These are phyloP conservation scores for Julus scandinavius DNA, from an alignment of 2,888 invertebrate genomes.

Conservation along the genomic window DNA sequence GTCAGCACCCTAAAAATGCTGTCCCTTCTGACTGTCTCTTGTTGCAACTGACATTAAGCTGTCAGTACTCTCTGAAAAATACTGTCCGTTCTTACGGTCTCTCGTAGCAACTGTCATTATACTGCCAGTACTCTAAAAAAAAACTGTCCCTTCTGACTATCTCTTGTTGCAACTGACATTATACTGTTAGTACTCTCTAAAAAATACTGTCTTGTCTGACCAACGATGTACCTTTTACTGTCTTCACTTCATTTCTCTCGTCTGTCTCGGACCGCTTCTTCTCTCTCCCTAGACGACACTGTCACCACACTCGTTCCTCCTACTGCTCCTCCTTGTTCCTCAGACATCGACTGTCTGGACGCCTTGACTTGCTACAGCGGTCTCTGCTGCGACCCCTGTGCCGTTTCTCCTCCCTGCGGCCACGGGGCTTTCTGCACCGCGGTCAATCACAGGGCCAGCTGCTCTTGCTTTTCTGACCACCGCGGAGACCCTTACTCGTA, in stretches of 20 bases:
- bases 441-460: constrained; percentile 88
- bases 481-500: constrained; percentile 69
- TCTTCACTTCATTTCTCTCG: background rate
- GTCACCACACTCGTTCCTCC: background rate
- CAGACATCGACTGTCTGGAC: constrained; percentile 60
- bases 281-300: background rate
- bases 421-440: constrained; percentile 88
- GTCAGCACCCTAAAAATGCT: no score
- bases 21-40: no score
- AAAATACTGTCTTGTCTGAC: background rate
- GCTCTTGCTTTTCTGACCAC: constrained; percentile 87
- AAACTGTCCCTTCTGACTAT: no score
- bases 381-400: constrained; percentile 80
- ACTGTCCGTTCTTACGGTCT: no score
- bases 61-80: no score
- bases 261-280: background rate
- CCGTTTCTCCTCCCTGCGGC: constrained; percentile 77
- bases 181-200: no score
- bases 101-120: no score
- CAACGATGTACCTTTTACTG: background rate
- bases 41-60: no score
- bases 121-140: no score
- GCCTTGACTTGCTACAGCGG: constrained; percentile 78
- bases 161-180: no score
- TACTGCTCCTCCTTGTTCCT: constrained; percentile 57